Base-by-base conservation (phyloP, 2,888 invertebrate genomes). In the Chesias legatella region DNA sequence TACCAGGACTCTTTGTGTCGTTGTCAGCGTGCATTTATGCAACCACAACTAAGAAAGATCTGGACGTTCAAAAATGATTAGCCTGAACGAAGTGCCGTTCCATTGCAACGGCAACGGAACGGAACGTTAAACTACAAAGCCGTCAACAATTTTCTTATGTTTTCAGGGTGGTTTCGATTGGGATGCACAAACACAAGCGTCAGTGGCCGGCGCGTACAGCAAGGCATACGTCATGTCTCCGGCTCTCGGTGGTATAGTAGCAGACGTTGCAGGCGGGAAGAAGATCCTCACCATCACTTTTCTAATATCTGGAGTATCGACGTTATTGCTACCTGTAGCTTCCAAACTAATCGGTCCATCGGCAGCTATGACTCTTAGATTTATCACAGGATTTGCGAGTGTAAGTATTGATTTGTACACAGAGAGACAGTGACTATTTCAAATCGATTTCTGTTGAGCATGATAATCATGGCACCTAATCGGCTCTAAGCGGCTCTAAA, bases 211-310 rank as follows among this genome's bases (percentile, higher is more conserved):
- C 6, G 23, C 26, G 7, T 46, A 43, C 21, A n/a, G 7, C 4
- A 24, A 5, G 1, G 28, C 29, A 1, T 50, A 41, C 11, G 27
- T 41, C 2, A 37, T 43, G 26, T 35, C 46, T 11, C 45, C 37
- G 29, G 35, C 43, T 6, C 4, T 43, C 0, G 49, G 49, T 9
- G 49, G 49, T 1, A 25, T 45, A 31, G 3, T 28, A 1, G 49
- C 45, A 4, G 49, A 50, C 6, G 8, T 22, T 0, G 30, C 8
- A 1, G 49, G 49, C 1, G 49, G 49, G 7, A 50, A 46, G 22
- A 40, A 17, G 1, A 26, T 50, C 0, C 29, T 50, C 20, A 20
- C 13, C 9, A 7, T 29, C 9, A 9, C 20, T 13, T 7, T 43
- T 2, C 6, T 38, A 7, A 3, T 27, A 4, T 26, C 46, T 1